Evolutionary conservation across 2,113 vertebrate species (phyloP).

Genomic region (Cyprinodon tularosa): DNA sequence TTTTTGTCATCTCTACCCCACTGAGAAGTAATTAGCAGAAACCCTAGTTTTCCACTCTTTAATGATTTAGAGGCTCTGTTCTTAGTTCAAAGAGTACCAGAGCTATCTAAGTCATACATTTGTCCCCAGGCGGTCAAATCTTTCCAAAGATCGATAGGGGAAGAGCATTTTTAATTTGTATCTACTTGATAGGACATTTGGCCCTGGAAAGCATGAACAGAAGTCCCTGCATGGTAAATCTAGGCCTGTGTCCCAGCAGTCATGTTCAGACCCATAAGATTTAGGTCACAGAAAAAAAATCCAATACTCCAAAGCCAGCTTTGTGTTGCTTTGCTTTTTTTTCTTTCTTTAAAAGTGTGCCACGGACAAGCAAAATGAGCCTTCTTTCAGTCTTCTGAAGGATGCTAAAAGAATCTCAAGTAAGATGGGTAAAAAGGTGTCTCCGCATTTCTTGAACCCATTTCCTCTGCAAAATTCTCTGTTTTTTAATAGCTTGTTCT

Average conservation of each 20-base stretch:
- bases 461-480: constrained; percentile 44
- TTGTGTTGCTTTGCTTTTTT: constrained; percentile 21
- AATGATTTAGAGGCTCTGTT: constrained; percentile 18
- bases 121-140: constrained; percentile 18
- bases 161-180: constrained; percentile 17
- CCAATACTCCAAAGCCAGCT: constrained; percentile 7
- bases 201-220: constrained; percentile 38
- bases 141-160: neutral
- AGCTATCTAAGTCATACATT: constrained; percentile 24
- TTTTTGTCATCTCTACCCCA: constrained; percentile 7
- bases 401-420: constrained; percentile 4
- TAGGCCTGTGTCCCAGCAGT: constrained; percentile 28
- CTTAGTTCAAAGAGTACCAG: constrained; percentile 32
- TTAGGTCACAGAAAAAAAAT: constrained; percentile 43
- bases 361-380: constrained; percentile 47
- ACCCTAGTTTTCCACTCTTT: constrained; percentile 3
- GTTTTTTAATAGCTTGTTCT: constrained; percentile 65
- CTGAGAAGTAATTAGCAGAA: neutral
- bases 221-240: constrained; percentile 36
- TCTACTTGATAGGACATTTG: constrained; percentile 52
- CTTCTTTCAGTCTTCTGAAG: constrained; percentile 1
- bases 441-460: constrained; percentile 20
- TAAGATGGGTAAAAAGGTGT: constrained; percentile 10
- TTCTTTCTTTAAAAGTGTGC: constrained; percentile 25
- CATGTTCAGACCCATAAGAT: constrained; percentile 39